Evolutionary conservation across 2,113 vertebrate genomes (phyloP).

Genomic region (Pseudorasbora parva): DNA sequence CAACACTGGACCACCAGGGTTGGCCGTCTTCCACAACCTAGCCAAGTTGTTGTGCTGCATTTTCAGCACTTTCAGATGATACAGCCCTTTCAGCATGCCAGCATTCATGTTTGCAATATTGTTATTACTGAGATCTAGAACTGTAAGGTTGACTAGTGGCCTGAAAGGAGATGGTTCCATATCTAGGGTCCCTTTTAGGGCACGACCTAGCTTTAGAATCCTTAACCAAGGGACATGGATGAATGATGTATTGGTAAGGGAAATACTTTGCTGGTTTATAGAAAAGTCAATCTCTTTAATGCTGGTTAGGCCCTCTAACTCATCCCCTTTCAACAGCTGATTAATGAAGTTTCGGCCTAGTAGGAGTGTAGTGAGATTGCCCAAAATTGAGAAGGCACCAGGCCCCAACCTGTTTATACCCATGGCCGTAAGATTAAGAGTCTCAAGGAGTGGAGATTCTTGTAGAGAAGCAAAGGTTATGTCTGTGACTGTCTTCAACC

Average conservation of each 20-base stretch:
- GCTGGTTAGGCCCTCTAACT: conserved; percentile 84
- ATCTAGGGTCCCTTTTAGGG: conserved; percentile 73
- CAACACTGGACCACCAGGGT: conserved; percentile 85
- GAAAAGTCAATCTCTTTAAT: conserved; percentile 84
- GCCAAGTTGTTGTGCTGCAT: conserved; percentile 96
- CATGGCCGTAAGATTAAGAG: conserved; percentile 84
- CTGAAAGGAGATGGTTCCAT: conserved; percentile 84
- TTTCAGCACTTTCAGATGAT: conserved; percentile 81
- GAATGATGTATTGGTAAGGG: conserved; percentile 81
- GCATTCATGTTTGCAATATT: conserved; percentile 88
- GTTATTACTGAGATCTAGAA: conserved; percentile 93
- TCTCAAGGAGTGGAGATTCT: conserved; percentile 79
- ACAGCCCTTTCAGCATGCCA: conserved; percentile 80
- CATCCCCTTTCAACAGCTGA: conserved; percentile 83
- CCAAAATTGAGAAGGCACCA: conserved; percentile 79
- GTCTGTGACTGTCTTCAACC: conserved; percentile 77
- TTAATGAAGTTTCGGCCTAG: conserved; percentile 87
- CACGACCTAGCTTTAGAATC: conserved; percentile 81
- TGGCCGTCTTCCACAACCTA: conserved; percentile 87
- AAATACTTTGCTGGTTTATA: conserved; percentile 80
- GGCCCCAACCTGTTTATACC: conserved; percentile 74
- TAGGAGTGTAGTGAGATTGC: conserved; percentile 79
- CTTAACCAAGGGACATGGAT: conserved; percentile 77
- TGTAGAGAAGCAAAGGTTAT: conserved; percentile 84
- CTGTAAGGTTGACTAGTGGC: conserved; percentile 78